A percentile compares a stretch with the other conserved stretches of the same genome.
phyloP scores from a whole-genome alignment of 2,113 vertebrate species.

The Phaetusa simplex region DNA sequence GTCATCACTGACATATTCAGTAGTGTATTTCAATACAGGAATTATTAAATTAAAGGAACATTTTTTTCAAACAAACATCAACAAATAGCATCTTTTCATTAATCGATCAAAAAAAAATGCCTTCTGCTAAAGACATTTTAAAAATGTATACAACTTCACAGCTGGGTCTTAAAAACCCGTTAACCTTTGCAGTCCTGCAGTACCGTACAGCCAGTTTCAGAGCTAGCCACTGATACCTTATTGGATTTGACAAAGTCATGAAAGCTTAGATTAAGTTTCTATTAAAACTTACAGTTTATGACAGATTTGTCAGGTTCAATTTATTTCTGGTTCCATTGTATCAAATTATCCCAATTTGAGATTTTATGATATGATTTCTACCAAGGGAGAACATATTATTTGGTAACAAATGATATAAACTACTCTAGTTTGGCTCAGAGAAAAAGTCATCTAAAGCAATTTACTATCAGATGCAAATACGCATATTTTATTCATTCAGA shows the following conservation, averaged over 20 bases:
- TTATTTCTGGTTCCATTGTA: conserved; percentile 69
- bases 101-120: neutral
- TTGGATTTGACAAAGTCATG: conserved; percentile 77
- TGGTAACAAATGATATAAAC: conserved; percentile 20
- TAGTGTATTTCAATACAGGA: neutral
- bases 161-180: conserved; percentile 29
- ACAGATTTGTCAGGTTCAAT: conserved; percentile 78
- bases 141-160: neutral
- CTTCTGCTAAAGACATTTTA: conserved; percentile 13
- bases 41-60: neutral
- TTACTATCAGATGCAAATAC: neutral
- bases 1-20: neutral
- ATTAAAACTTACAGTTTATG: conserved; percentile 75
- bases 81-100: neutral
- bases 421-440: neutral
- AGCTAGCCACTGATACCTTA: conserved; percentile 62
- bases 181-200: conserved; percentile 58
- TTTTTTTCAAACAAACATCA: neutral
- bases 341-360: conserved; percentile 69
- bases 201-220: conserved; percentile 15
- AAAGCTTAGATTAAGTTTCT: conserved; percentile 71
- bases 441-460: neutral
- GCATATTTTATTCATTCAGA: neutral
- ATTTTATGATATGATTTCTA: conserved; percentile 48
- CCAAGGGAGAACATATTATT: conserved; percentile 44